These are phyloP conservation scores for Pseudoatta argentina DNA, from an alignment of 1,140 invertebrate genomes.

Conservation along the genomic window DNA sequence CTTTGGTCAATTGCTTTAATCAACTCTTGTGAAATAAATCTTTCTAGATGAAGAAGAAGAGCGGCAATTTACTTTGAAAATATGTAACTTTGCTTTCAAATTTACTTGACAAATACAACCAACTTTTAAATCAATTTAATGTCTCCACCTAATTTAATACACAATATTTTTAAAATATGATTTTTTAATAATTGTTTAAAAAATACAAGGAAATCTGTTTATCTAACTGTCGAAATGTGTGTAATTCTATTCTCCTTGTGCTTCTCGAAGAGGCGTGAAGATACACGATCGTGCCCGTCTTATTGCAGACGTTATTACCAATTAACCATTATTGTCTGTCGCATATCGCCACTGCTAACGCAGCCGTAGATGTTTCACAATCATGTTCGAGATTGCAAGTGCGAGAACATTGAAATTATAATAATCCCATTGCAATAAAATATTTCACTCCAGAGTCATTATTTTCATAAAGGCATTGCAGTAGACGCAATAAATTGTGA, in stretches of 20 bases:
- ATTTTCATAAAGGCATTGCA: constrained; percentile 23
- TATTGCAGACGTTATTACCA: constrained; percentile 50
- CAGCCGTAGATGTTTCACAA: constrained; percentile 60
- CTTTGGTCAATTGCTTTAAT: background rate
- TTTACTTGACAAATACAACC: background rate
- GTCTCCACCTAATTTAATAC: background rate
- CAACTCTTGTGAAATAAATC: constrained; percentile 4
- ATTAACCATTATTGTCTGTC: constrained; percentile 63
- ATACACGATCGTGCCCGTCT: background rate
- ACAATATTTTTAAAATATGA: background rate
- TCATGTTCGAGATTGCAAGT: constrained; percentile 53
- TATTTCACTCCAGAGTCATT: background rate
- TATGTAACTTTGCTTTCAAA: background rate
- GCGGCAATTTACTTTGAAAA: background rate
- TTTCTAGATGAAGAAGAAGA: background rate
- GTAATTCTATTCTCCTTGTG: constrained; percentile 21
- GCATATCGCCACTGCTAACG: constrained; percentile 57
- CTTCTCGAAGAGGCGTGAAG: background rate
- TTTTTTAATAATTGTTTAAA: background rate
- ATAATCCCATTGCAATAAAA: background rate
- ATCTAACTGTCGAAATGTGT: background rate
- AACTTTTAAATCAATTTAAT: background rate
- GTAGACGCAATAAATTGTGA: constrained; percentile 45
- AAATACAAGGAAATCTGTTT: background rate
- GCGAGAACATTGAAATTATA: constrained; percentile 40